Conservation (phyloP, 1,140 invertebrate genomes). For the Tetramorium simillimum region DNA sequence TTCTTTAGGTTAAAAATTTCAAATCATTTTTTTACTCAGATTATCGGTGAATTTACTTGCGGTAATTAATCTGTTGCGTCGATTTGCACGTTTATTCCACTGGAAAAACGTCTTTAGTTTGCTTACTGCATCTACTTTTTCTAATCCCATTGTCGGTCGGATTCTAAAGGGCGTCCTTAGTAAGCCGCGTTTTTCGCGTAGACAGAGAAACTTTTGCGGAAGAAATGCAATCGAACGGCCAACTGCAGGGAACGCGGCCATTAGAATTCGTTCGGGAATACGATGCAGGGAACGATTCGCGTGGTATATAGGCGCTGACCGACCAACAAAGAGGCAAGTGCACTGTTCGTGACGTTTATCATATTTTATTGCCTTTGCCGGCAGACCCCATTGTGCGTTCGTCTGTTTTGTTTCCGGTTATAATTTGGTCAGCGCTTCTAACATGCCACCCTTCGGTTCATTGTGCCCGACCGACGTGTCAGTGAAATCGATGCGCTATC, state of each 20-base stretch:
- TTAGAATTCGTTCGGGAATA: constrained; percentile 54
- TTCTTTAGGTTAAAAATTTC: background rate
- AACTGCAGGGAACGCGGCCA: constrained; percentile 59
- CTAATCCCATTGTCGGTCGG: constrained; percentile 37
- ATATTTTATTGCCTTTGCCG: constrained; percentile 79
- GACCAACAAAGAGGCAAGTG: constrained; percentile 75
- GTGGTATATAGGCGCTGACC: constrained; percentile 55
- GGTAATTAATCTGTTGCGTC: background rate
- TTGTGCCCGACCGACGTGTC: constrained; percentile 64
- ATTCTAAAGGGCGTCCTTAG: constrained; percentile 34
- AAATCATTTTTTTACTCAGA: background rate
- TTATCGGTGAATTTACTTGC: background rate
- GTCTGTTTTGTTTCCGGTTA: constrained; percentile 80
- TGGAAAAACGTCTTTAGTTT: background rate
- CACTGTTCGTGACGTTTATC: constrained; percentile 79
- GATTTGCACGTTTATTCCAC: background rate
- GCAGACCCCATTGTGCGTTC: constrained; percentile 75
- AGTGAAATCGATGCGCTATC: constrained; percentile 67
- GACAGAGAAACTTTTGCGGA: constrained; percentile 64
- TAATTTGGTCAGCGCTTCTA: constrained; percentile 71
- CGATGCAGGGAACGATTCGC: constrained; percentile 47
- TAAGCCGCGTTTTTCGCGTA: constrained; percentile 14
- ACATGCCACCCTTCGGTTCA: constrained; percentile 32
- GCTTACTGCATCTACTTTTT: constrained; percentile 2
- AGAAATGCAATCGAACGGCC: constrained; percentile 69